Conservation (phyloP, 1,140 invertebrate species). For the Anadara kagoshimensis region DNA sequence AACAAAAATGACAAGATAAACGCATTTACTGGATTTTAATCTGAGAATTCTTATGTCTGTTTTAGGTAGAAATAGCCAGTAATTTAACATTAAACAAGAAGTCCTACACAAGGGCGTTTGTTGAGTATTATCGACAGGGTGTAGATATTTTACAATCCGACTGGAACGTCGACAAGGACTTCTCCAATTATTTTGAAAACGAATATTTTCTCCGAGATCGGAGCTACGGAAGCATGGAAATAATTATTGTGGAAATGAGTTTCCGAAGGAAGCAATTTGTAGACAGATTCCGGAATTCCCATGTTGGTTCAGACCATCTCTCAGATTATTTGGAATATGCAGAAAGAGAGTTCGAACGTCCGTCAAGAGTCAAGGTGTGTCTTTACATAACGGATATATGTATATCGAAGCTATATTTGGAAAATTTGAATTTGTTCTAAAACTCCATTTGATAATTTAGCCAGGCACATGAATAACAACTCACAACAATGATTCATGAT, state of each 20-base stretch:
- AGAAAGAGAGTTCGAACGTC: constrained; percentile 29
- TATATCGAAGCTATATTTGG: constrained; percentile 47
- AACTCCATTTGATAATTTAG: neutral
- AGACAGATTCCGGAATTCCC: constrained; percentile 22
- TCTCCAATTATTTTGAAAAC: constrained; percentile 23
- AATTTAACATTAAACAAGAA: constrained; percentile 47
- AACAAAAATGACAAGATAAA: neutral
- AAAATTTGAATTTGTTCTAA: constrained; percentile 10
- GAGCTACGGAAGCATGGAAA: constrained; percentile 52
- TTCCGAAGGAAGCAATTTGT: constrained; percentile 29
- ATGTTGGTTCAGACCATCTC: constrained; percentile 27
- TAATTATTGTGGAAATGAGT: constrained; percentile 52
- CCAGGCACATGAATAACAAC: neutral
- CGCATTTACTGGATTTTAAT: neutral
- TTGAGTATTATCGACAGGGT: constrained; percentile 51
- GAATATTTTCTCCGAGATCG: constrained; percentile 49
- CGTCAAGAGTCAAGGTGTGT: constrained; percentile 37
- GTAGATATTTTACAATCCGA: constrained; percentile 34
- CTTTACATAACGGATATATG: neutral
- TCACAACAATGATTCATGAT: neutral
- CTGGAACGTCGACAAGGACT: constrained; percentile 12
- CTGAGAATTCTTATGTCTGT: neutral
- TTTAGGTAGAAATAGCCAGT: constrained; percentile 54
- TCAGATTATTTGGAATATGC: constrained; percentile 40
- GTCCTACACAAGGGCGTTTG: constrained; percentile 48